A percentile compares a stretch with the other conserved stretches of the same genome.
Evolutionary conservation across 2,888 invertebrate genomes (phyloP).

Genomic region (Chesias legatella): DNA sequence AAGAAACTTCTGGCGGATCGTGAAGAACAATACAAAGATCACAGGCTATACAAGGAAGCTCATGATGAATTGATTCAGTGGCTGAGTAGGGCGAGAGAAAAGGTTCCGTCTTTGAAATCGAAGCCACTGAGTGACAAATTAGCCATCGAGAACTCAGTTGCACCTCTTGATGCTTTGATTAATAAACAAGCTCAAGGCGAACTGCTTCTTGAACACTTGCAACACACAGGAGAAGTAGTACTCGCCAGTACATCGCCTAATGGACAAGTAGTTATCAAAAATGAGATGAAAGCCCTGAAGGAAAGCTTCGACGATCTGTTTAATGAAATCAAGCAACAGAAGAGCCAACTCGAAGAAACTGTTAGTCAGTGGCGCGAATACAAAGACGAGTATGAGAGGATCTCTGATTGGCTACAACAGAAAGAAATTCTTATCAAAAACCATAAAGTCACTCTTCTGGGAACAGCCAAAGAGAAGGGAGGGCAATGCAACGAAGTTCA

Average conservation of each 20-base stretch:
- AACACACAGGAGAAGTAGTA: constrained; percentile 93
- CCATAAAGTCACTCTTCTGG: constrained; percentile 90
- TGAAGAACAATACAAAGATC: constrained; percentile 93
- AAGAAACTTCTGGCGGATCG: constrained; percentile 88
- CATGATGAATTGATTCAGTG: constrained; percentile 94
- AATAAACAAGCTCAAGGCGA: constrained; percentile 96
- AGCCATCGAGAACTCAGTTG: constrained; percentile 92
- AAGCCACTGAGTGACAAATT: constrained; percentile 91
- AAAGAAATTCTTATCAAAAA: constrained; percentile 94
- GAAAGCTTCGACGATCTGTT: constrained; percentile 92
- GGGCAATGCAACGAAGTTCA: constrained; percentile 91
- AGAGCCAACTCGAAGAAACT: constrained; percentile 89
- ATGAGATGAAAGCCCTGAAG: constrained; percentile 91
- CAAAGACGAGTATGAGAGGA: constrained; percentile 94
- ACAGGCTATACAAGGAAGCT: constrained; percentile 93
- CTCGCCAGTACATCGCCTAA: constrained; percentile 89
- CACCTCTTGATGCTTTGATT: constrained; percentile 90
- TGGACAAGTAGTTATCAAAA: constrained; percentile 89
- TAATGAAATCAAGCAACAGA: constrained; percentile 91
- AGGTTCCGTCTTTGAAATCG: constrained; percentile 92
- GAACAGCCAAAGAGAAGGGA: constrained; percentile 90
- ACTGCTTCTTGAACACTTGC: constrained; percentile 90
- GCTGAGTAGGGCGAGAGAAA: constrained; percentile 93
- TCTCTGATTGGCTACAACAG: constrained; percentile 96
- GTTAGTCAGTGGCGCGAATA: constrained; percentile 93